phyloP scores from a whole-genome alignment of 2,113 vertebrate species.

The Drymodes brunneopygia region DNA sequence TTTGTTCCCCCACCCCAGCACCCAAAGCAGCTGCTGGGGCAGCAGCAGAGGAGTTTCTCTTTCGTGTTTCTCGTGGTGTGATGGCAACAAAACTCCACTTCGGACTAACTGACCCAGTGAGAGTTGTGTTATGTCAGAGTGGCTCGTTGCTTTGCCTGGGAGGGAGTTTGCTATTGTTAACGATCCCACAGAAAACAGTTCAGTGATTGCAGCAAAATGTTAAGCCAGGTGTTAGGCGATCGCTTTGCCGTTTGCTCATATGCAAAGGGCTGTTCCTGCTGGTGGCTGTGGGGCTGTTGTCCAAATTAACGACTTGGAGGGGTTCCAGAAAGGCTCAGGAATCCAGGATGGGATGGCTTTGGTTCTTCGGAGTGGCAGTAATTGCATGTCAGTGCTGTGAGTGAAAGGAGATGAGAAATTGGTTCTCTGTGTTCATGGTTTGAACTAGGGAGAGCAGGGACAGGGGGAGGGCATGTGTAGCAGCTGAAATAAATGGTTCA shows the following conservation, averaged over 20 bases:
- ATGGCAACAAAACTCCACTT: not conserved
- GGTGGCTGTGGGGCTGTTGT: not conserved
- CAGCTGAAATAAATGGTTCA: not conserved
- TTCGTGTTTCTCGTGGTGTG: fast-evolving
- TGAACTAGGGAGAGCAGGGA: not conserved
- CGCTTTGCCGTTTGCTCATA: fast-evolving
- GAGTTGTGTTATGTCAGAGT: not conserved
- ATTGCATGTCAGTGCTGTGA: fast-evolving
- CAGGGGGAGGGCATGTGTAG: too few relatives aligned
- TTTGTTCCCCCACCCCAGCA: fast-evolving
- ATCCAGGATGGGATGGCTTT: not conserved
- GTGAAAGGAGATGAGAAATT: not conserved
- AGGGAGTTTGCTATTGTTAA: not conserved
- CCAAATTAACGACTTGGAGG: not conserved
- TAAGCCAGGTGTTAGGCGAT: fast-evolving
- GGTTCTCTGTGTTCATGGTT: fast-evolving
- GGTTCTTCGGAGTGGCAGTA: not conserved
- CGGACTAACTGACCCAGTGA: fast-evolving
- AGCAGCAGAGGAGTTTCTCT: not conserved
- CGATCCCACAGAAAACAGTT: not conserved
- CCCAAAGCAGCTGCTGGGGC: fast-evolving
- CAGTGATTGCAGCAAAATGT: not conserved
- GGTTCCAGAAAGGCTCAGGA: not conserved
- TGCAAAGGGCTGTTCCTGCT: not conserved
- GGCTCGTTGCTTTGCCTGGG: not conserved